A percentile compares a stretch with the other conserved stretches of the same genome.
phyloP scores from a whole-genome alignment of 2,888 invertebrate species.

The Phengaris alcon region DNA sequence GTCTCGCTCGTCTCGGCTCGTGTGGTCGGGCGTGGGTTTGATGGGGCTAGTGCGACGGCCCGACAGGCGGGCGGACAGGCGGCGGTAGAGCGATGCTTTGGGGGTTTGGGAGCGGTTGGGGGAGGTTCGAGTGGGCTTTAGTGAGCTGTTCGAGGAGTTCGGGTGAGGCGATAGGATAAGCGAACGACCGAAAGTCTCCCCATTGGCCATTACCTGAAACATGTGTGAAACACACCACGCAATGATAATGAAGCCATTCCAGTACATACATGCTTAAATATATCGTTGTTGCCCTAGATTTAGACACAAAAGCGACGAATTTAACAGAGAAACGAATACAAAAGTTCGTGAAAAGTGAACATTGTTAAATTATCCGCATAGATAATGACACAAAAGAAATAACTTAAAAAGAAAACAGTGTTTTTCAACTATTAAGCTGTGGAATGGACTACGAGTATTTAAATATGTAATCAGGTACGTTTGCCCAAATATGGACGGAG shows the following conservation, averaged over 20 bases:
- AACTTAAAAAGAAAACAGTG: background rate
- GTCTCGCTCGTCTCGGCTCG: slow-evolving; percentile 54
- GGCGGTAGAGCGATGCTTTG: slow-evolving; percentile 71
- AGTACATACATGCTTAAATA: slow-evolving; percentile 75
- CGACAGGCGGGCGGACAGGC: slow-evolving; percentile 70
- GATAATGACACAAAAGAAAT: background rate
- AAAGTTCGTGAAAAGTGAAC: background rate
- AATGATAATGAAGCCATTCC: slow-evolving; percentile 80
- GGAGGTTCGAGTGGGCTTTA: slow-evolving; percentile 60
- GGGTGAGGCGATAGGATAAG: slow-evolving; percentile 77
- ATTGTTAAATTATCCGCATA: background rate
- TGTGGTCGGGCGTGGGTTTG: slow-evolving; percentile 47
- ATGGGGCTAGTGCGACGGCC: slow-evolving; percentile 57
- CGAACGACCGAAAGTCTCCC: slow-evolving; percentile 83
- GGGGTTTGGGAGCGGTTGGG: slow-evolving; percentile 70
- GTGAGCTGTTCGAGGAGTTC: slow-evolving; percentile 61
- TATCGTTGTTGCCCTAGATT: slow-evolving; percentile 43
- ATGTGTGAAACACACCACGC: slow-evolving; percentile 81
- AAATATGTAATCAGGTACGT: slow-evolving; percentile 30
- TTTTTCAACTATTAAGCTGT: slow-evolving; percentile 31
- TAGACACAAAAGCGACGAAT: slow-evolving; percentile 41
- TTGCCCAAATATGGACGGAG: background rate
- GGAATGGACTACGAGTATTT: slow-evolving; percentile 31
- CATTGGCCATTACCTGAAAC: slow-evolving; percentile 85
- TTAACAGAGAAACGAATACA: background rate